These are phyloP conservation scores for Gadopsis marmoratus DNA, from an alignment of 2,797 vertebrate genomes.

Conservation along the genomic window DNA sequence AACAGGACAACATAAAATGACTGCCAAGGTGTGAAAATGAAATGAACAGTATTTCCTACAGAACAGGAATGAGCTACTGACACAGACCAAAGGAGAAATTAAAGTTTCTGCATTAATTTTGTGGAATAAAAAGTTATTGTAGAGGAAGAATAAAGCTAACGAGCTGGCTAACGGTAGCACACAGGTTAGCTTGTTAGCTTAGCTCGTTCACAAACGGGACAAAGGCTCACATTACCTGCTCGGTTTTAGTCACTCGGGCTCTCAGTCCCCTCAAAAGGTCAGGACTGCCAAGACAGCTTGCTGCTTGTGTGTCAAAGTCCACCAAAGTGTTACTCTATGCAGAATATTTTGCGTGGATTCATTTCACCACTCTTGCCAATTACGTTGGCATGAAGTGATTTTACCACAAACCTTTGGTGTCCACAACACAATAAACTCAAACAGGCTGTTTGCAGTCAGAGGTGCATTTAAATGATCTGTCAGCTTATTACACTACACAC, in stretches of 20 bases:
- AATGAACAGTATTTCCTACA: neutral
- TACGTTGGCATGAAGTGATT: neutral
- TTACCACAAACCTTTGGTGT: neutral
- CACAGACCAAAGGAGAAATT: neutral
- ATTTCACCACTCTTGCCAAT: too few relatives aligned
- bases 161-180: too few relatives aligned
- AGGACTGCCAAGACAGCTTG: too few relatives aligned
- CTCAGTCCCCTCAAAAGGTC: too few relatives aligned
- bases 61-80: neutral
- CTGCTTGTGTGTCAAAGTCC: too few relatives aligned
- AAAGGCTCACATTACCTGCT: neutral
- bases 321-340: too few relatives aligned
- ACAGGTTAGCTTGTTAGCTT: too few relatives aligned
- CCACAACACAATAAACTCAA: neutral
- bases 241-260: too few relatives aligned
- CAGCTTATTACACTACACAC: neutral
- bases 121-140: too few relatives aligned
- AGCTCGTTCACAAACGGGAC: neutral
- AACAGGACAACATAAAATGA: constrained; percentile 89
- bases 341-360: neutral
- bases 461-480: neutral
- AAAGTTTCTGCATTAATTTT: too few relatives aligned
- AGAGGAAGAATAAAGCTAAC: too few relatives aligned
- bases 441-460: neutral
- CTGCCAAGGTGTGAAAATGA: constrained; percentile 84